Percentiles rank a stretch among this genome's conserved stretches.
Evolutionary conservation across 2,113 vertebrate species (phyloP).

Genomic region (Pleuronectes platessa): DNA sequence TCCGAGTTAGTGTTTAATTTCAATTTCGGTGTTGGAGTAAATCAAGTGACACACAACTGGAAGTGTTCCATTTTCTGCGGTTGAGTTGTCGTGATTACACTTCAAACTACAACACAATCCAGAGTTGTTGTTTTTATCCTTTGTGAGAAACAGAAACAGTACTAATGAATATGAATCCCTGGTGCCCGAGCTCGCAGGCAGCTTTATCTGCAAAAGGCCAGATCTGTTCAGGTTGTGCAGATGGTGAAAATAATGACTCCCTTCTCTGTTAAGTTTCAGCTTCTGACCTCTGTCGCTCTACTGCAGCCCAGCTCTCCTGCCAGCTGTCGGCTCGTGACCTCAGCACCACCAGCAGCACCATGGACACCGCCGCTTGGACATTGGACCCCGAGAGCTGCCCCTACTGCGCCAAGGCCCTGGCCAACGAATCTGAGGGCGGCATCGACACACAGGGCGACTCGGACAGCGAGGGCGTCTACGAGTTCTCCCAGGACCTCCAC

Average conservation of each 20-base stretch:
- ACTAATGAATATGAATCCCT: slow-evolving; percentile 64
- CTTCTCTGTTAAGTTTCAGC: background rate
- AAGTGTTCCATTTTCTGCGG: slow-evolving; percentile 21
- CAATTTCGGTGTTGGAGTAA: slow-evolving; percentile 10
- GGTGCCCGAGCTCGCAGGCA: slow-evolving; percentile 30
- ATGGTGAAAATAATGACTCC: background rate
- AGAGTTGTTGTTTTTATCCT: background rate
- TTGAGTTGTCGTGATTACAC: slow-evolving; percentile 38
- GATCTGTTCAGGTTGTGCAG: slow-evolving; percentile 38
- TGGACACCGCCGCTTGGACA: slow-evolving; percentile 81
- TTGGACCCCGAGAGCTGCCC: slow-evolving; percentile 90
- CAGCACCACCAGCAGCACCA: slow-evolving; percentile 84
- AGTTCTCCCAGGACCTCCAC: slow-evolving; percentile 92
- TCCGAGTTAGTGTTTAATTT: slow-evolving; percentile 29
- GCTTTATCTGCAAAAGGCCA: slow-evolving; percentile 23
- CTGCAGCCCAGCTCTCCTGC: slow-evolving; percentile 87
- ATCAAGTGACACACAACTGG: slow-evolving; percentile 24
- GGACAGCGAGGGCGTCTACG: slow-evolving; percentile 92
- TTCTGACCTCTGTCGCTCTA: slow-evolving; percentile 52
- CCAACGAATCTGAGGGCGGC: slow-evolving; percentile 83
- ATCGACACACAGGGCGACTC: slow-evolving; percentile 87
- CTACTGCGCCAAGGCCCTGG: slow-evolving; percentile 86
- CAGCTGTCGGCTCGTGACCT: slow-evolving; percentile 87
- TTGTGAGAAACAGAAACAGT: slow-evolving; percentile 30
- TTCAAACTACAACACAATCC: slow-evolving; percentile 9